Evolutionary conservation across 2,113 vertebrate genomes (phyloP), one percentile per base, ranked within the genome.

Genomic region (Circaetus cinerascens): DNA sequence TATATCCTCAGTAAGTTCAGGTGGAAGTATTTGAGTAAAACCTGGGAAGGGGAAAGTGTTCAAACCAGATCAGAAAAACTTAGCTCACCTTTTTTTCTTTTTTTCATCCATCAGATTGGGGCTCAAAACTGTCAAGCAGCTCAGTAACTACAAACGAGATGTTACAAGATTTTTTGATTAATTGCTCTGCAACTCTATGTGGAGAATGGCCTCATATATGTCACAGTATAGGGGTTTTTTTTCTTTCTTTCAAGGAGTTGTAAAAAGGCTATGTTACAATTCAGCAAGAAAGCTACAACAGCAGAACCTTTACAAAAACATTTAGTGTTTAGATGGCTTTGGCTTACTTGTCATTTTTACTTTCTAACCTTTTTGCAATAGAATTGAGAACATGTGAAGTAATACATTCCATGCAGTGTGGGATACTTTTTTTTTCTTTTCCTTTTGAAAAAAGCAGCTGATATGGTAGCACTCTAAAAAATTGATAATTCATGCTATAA

Each of bases 401-500:
- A 87, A 60, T 38, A 41, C 11, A 30, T 93, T 96, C 75, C 69
- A 15, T 46, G 53, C 73, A 88, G 92, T 43, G 66, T 27, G 26
- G 45, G 46, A 88, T 85, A 32, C 48, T 80, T 86, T 71, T 69
- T 86, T 79, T 80, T 85, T 68, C 67, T 53, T 73, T 95, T 87
- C 78, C 23, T n/a, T 76, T 71, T 62, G 63, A 75, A 88, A 73
- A 64, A 86, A 95, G 81, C 71, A 94, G 84, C 46, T 91, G 51
- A 48, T 30, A 16, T 66, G 92, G 46, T 87, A 86, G 27, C 68
- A 94, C 50, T 97, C 90, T 95, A 66, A 95, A 97, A 93, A 85
- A 80, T 13, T 76, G 53, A 75, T 98, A 96, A 97, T 94, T 95
- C 80, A 95, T 91, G 57, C 90, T 91, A 46, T 78, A 73, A 94